Base-by-base conservation (phyloP, 2,888 invertebrate species). In the Dasypolia templi region DNA sequence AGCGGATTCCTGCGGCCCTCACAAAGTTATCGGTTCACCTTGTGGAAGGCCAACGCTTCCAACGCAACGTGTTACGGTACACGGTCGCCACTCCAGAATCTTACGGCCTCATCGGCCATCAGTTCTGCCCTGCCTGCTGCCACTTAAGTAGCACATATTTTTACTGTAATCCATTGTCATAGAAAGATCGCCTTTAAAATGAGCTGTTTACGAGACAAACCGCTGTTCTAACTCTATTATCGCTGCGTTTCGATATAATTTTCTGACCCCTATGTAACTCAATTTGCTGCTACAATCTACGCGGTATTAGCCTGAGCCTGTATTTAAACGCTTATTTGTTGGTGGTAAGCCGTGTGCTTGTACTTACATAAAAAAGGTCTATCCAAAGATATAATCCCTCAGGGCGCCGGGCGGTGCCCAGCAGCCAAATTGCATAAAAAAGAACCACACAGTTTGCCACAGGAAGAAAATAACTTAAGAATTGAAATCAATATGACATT, bases 271-370 rank as follows among this genome's bases (percentile, higher is more conserved):
- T 65, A 39, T 0, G 7, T 79, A 76, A 79, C 63, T 72, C 32
- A 64, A 84, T 86, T 86, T 73, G 26, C 55, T 66, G 44, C 68
- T 73, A 56, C 46, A 77, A 73, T 72, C 56, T 58, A 26, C 65
- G 56, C 53, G 29, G 11, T 58, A 55, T 69, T 65, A 77, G 17
- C 32, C 14, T 22, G 71, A 29, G n/a, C 63, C n/a, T 26, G 14
- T 64, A 72, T 67, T 59, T 59, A 65, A 14, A 22, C 19, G 29
- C 35, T 51, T 67, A 49, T 77, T 67, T n/a, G 11, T 19, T 67
- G 3, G 3, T n/a, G 32, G 29, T 75, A 46, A 56, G 12, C 32
- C 19, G 14, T 72, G 42, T 11, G 51, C 17, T 53, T 44, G 35
- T 39, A 39, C 39, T 35, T 39, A 39, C 39, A 5, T 39, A 3